Evolutionary conservation across 2,113 vertebrate species (phyloP).

Genomic region (Trematocara unimaculatum): DNA sequence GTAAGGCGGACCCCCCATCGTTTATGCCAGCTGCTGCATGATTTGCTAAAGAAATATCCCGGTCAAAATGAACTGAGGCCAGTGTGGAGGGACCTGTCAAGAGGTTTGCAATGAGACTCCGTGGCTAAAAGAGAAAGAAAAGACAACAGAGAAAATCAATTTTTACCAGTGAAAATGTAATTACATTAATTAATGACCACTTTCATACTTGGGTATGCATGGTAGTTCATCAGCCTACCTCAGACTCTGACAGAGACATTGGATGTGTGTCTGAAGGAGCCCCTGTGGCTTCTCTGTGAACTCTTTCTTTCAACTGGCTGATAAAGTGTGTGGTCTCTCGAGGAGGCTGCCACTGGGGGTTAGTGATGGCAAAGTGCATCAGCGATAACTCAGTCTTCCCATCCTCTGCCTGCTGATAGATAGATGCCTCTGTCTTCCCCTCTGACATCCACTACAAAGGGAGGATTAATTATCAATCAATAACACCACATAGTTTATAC

Average conservation of each 20-base stretch:
- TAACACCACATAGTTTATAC: neutral
- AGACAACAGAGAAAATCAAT: neutral
- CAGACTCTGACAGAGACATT: slow-evolving; percentile 85
- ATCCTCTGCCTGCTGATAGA: slow-evolving; percentile 96
- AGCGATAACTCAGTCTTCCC: slow-evolving; percentile 96
- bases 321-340: slow-evolving; percentile 93
- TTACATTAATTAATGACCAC: neutral
- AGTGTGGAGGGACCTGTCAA: slow-evolving; percentile 80
- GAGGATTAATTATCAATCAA: neutral
- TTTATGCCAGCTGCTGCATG: slow-evolving; percentile 70
- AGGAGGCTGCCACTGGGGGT: slow-evolving; percentile 96
- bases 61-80: slow-evolving; percentile 76
- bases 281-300: slow-evolving; percentile 83
- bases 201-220: neutral
- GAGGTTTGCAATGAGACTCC: slow-evolving; percentile 90
- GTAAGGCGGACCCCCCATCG: slow-evolving; percentile 83
- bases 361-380: slow-evolving; percentile 99
- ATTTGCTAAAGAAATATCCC: slow-evolving; percentile 78
- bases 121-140: slow-evolving; percentile 74
- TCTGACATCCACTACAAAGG: slow-evolving; percentile 88
- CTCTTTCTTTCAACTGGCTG: slow-evolving; percentile 91
- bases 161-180: neutral
- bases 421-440: slow-evolving; percentile 93
- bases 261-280: slow-evolving; percentile 76
- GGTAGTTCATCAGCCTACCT: slow-evolving; percentile 64